Evolutionary conservation across 2,797 vertebrate species (phyloP).

Genomic region (Pangasius sanitwongsei): DNA sequence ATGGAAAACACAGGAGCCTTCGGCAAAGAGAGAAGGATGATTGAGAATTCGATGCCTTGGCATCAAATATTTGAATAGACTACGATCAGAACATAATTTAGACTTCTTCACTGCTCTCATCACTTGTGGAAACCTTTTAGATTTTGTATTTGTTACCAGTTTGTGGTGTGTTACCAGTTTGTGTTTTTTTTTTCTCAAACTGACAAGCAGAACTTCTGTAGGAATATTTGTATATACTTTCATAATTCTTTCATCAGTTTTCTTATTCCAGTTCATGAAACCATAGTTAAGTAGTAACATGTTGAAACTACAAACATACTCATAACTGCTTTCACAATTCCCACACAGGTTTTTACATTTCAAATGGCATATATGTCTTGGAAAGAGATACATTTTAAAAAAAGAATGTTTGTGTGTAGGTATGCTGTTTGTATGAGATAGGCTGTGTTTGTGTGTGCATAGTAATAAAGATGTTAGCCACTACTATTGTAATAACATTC

Average conservation of each 20-base stretch:
- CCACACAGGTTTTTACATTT: not conserved
- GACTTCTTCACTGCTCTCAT: not conserved
- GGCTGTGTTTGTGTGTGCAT: not conserved
- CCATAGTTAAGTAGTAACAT: not conserved
- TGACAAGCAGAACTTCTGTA: not conserved
- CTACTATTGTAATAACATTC: not conserved
- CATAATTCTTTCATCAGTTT: not conserved
- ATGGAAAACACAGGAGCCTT: conserved; percentile 88
- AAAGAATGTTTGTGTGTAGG: not conserved
- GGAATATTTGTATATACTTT: not conserved
- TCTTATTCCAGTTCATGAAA: not conserved
- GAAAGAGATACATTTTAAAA: not conserved
- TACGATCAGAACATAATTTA: not conserved
- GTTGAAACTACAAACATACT: not conserved
- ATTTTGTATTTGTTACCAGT: not conserved
- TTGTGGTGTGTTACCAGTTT: not conserved
- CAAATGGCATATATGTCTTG: not conserved
- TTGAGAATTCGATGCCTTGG: conserved; percentile 55
- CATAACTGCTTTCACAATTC: not conserved
- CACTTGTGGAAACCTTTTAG: not conserved
- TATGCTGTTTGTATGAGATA: not conserved
- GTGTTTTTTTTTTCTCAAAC: conserved; percentile 5
- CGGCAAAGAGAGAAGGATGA: conserved; percentile 86
- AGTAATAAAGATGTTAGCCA: not conserved
- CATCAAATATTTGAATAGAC: not conserved